Conservation (phyloP, 1,140 invertebrate genomes). For the Coelopa frigida region DNA sequence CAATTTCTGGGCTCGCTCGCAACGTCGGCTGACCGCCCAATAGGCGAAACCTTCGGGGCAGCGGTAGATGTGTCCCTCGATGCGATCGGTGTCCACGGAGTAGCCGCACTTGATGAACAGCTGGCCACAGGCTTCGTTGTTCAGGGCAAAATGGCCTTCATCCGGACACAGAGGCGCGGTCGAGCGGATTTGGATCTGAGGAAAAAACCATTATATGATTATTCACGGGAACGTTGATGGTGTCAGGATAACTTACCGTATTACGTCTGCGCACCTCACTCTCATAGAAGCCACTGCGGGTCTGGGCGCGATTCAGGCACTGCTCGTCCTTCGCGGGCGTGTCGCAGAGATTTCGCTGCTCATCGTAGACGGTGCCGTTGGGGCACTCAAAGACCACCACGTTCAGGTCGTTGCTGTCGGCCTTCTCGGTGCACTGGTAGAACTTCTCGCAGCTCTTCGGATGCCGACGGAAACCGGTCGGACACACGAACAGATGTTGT, state of each 20-base stretch:
- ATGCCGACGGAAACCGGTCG: conserved; percentile 73
- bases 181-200: conserved; percentile 33
- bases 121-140: conserved; percentile 58
- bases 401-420: conserved; percentile 59
- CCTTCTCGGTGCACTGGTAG: conserved; percentile 68
- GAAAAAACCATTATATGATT: not conserved
- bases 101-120: conserved; percentile 66
- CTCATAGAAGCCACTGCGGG: conserved; percentile 37
- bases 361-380: conserved; percentile 67
- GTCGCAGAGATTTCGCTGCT: conserved; percentile 63
- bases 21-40: conserved; percentile 68
- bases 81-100: conserved; percentile 43
- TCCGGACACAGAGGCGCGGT: conserved; percentile 53
- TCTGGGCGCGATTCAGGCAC: conserved; percentile 17
- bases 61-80: conserved; percentile 65
- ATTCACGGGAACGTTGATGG: not conserved
- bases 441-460: conserved; percentile 76
- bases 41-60: conserved; percentile 69
- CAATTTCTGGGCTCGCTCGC: conserved; percentile 50
- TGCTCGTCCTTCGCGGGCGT: conserved; percentile 24
- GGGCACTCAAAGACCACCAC: conserved; percentile 67
- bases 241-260: conserved; percentile 25
- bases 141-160: conserved; percentile 61
- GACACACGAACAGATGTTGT: conserved; percentile 65
- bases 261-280: conserved; percentile 52